phyloP scores from a whole-genome alignment of 2,113 vertebrate genomes.

The Brevimyrus niger region DNA sequence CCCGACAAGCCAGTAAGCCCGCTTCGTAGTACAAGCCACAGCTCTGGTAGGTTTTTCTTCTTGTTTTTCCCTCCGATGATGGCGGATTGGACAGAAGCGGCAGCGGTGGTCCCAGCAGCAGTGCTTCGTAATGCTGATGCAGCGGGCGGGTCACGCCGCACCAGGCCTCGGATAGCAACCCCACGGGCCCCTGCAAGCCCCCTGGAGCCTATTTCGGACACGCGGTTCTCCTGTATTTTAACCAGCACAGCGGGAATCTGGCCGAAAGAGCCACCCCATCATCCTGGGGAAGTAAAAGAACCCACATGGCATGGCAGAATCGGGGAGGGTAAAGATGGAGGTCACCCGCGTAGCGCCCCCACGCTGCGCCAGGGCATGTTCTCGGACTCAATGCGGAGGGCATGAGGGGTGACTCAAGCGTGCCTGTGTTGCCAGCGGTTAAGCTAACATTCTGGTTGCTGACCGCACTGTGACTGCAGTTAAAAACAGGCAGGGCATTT shows the following conservation, averaged over 20 bases:
- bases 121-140: background rate
- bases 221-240: conserved; percentile 4
- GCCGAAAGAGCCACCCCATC: background rate
- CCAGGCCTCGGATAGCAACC: background rate
- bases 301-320: background rate
- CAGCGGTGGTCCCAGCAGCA: background rate
- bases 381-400: background rate
- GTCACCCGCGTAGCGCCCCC: background rate
- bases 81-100: background rate
- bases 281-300: background rate
- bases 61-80: background rate
- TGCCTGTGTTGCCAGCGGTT: background rate
- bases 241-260: background rate
- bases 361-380: background rate
- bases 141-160: background rate
- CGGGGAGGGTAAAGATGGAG: background rate
- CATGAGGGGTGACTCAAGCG: background rate
- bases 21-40: no score
- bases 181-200: background rate
- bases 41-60: background rate
- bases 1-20: no score
- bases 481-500: background rate
- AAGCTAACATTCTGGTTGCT: background rate
- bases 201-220: background rate
- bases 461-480: background rate